Evolutionary conservation across 2,888 invertebrate genomes (phyloP).

Genomic region (Crossocerus cetratus): DNA sequence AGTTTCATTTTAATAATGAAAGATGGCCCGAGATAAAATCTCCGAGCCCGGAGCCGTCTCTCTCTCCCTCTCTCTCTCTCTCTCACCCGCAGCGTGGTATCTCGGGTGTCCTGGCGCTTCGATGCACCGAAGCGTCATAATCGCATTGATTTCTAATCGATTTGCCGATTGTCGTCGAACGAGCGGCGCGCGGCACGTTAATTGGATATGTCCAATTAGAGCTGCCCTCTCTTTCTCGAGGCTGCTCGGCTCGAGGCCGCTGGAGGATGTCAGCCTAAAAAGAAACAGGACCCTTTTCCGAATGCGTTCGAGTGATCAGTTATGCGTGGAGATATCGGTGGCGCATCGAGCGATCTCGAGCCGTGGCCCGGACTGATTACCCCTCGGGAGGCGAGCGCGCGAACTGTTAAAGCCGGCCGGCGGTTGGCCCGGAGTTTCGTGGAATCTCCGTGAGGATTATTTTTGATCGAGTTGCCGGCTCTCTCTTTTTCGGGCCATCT

Average conservation of each 20-base stretch:
- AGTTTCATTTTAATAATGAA: slow-evolving; percentile 74
- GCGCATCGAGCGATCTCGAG: not conserved
- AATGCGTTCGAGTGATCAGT: not conserved
- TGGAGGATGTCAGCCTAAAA: not conserved
- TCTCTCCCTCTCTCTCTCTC: too few species aligned
- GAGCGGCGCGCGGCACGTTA: slow-evolving; percentile 57
- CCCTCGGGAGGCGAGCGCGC: not conserved
- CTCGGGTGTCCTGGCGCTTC: slow-evolving; percentile 53
- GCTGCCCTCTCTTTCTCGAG: not conserved
- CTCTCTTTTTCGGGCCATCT: not conserved
- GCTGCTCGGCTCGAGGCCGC: slow-evolving; percentile 7
- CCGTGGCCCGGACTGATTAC: not conserved
- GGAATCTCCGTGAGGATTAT: not conserved
- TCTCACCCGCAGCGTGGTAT: slow-evolving; percentile 27
- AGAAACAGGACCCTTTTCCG: slow-evolving; percentile 5
- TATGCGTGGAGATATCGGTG: too few species aligned
- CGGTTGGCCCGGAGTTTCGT: not conserved
- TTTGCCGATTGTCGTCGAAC: slow-evolving; percentile 66
- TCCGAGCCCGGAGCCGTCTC: slow-evolving; percentile 23
- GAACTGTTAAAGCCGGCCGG: not conserved
- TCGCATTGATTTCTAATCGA: slow-evolving; percentile 74
- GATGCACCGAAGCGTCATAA: slow-evolving; percentile 67
- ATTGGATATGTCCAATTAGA: slow-evolving; percentile 68
- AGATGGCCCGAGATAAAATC: slow-evolving; percentile 69
- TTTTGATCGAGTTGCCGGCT: not conserved